Percentiles rank a stretch among this genome's conserved stretches.
Conservation (phyloP, 2,888 invertebrate species). For the Oligia strigilis region DNA sequence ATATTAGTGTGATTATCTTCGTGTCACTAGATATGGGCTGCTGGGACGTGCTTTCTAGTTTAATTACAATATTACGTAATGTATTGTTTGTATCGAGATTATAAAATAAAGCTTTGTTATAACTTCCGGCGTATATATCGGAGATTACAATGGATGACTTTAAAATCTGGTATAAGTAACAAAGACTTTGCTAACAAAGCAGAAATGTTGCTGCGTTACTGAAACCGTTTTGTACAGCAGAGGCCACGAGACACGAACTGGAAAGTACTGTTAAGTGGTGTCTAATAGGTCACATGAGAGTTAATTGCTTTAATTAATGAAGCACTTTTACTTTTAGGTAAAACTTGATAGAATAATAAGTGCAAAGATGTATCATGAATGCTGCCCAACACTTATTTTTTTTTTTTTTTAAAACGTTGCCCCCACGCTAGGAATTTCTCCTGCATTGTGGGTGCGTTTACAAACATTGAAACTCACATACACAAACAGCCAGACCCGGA, state of each 20-base stretch:
- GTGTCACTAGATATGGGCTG: constrained; percentile 67
- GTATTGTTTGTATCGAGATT: constrained; percentile 71
- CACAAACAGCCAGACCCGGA: no score
- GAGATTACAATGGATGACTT: constrained; percentile 62
- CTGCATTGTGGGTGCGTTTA: no score
- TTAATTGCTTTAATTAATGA: constrained; percentile 29
- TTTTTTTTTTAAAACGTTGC: no score
- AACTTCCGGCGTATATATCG: constrained; percentile 61
- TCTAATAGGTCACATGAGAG: constrained; percentile 38
- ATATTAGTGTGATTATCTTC: constrained; percentile 70
- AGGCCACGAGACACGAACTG: constrained; percentile 53
- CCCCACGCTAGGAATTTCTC: no score
- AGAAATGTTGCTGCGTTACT: constrained; percentile 50
- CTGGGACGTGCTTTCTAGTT: constrained; percentile 77
- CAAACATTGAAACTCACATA: no score
- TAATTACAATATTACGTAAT: constrained; percentile 77
- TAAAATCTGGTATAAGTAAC: constrained; percentile 46
- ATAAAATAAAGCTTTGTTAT: constrained; percentile 67
- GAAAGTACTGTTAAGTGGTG: constrained; percentile 51
- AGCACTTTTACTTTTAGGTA: constrained; percentile 13
- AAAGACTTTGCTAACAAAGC: constrained; percentile 59
- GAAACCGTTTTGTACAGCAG: constrained; percentile 45
- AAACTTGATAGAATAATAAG: constrained; percentile 1
- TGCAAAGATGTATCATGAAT: neutral
- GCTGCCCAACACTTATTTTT: neutral